Conservation (phyloP, 2,888 invertebrate species). For the Vannuccia rotundouncinata region DNA sequence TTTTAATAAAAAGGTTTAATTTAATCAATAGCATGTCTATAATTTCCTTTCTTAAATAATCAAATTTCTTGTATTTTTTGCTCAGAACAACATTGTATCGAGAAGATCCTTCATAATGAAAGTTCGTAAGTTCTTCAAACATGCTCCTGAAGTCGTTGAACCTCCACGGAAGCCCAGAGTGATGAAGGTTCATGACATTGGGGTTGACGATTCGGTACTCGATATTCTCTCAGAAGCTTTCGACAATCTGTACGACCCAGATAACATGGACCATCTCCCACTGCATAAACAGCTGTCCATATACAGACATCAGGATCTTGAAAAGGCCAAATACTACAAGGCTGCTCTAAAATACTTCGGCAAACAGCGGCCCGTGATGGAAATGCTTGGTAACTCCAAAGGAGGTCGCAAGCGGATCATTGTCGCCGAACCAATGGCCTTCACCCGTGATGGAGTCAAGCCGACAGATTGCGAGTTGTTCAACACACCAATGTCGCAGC, state of each 20-base stretch:
- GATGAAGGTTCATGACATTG: not conserved
- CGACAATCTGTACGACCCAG: conserved; percentile 49
- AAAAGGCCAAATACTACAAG: conserved; percentile 49
- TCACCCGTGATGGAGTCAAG: not conserved
- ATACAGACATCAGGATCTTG: conserved; percentile 48
- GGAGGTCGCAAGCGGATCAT: conserved; percentile 30
- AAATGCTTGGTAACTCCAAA: conserved; percentile 18
- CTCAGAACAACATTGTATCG: too few species aligned
- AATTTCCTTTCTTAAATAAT: too few species aligned
- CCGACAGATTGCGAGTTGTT: not conserved
- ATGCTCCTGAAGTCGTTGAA: not conserved
- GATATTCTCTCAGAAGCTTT: conserved; percentile 44
- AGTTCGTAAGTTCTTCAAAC: not conserved
- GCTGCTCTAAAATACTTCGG: conserved; percentile 52
- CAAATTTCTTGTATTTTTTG: too few species aligned
- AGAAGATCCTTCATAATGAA: too few species aligned
- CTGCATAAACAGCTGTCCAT: conserved; percentile 46
- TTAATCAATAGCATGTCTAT: too few species aligned
- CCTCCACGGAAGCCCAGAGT: not conserved
- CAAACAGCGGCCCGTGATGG: conserved; percentile 37
- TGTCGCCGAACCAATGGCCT: not conserved
- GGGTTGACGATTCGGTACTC: conserved; percentile 16
- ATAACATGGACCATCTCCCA: conserved; percentile 51
- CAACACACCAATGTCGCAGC: not conserved
- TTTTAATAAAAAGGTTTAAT: too few species aligned